Evolutionary conservation across 2,797 vertebrate genomes (phyloP), one percentile per base, ranked within the genome.

Genomic region (Pseudochirops corinnae): DNA sequence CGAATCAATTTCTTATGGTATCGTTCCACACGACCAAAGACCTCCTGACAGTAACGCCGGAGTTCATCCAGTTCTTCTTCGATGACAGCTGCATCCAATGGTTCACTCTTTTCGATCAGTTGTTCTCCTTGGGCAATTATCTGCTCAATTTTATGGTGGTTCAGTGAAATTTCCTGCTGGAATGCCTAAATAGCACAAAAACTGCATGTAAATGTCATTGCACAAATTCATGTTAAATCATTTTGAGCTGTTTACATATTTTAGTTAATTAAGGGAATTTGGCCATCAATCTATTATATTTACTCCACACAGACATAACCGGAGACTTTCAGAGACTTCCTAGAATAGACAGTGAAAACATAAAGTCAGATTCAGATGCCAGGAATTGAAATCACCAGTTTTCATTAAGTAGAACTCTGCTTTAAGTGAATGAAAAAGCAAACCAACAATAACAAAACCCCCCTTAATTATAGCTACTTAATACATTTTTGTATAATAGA

Each of bases 41-140:
- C 99, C 97, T 99, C 99, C 95, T 99, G 99, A 96, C 99, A 99
- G 98, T 99, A 99, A 91, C 99, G 99, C 56, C 99, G 99, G 95
- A 99, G 99, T 95, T 99, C 99, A 91, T 99, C 99, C 91, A 99
- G 99, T 93, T 99, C 99, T 94, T 99, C 99, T 97, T 99, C 99
- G 0, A 99, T 99, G 92, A 99, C 98, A 0, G 99, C 99, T 0
- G 99, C 99, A 4, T 99, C 99, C 98, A 99, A 96, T 26, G 99
- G 99, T 96, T 99, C 99, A 0, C 99, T 99, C 98, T 99, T 99
- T 97, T 99, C 99, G 50, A 99, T 99, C 74, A 99, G 99, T 90
- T 99, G 99, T 55, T 99, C 99, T 0, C 99, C 99, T 96, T 99
- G 99, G 62, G 98, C 97, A 95, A 99, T 99, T 96, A 99, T 99